Percentiles rank a stretch among this genome's conserved stretches.
These are phyloP conservation scores for Microtus californicus DNA, from an alignment of 2,797 vertebrate genomes.

Conservation along the genomic window DNA sequence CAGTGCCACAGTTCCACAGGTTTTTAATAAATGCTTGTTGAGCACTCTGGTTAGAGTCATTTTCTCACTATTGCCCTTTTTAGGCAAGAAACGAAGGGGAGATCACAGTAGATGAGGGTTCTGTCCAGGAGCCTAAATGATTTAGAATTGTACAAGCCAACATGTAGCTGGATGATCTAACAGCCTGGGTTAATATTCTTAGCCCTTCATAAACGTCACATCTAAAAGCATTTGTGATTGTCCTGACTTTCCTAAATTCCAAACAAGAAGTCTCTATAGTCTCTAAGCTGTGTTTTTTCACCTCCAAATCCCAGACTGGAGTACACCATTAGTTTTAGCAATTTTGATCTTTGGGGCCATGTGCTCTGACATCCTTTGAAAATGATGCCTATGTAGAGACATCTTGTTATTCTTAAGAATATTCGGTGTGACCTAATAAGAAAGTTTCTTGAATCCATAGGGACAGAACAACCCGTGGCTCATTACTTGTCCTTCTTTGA, in stretches of 20 bases:
- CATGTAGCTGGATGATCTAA: conserved; percentile 47
- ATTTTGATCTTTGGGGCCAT: conserved; percentile 72
- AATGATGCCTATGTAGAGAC: conserved; percentile 79
- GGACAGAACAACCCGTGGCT: conserved; percentile 38
- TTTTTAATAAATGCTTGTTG: conserved; percentile 77
- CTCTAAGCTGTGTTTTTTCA: conserved; percentile 60
- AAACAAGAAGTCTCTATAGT: conserved; percentile 80
- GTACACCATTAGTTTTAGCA: conserved; percentile 73
- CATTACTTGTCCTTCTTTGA: conserved; percentile 52
- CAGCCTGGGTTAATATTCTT: conserved; percentile 68
- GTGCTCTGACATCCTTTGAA: conserved; percentile 77
- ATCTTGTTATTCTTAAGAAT: conserved; percentile 83
- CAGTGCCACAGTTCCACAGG: conserved; percentile 67
- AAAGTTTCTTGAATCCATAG: conserved; percentile 70
- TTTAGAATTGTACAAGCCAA: conserved; percentile 66
- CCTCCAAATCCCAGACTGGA: conserved; percentile 68
- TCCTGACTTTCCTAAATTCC: conserved; percentile 75
- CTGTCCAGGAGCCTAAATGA: conserved; percentile 76
- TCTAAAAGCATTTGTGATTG: conserved; percentile 77
- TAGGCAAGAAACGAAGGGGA: conserved; percentile 74
- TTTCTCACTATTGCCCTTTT: conserved; percentile 82
- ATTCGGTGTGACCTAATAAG: conserved; percentile 69
- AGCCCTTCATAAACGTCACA: conserved; percentile 73
- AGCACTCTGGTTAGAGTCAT: conserved; percentile 75
- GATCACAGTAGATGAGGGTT: conserved; percentile 42